Evolutionary conservation across 2,797 vertebrate species (phyloP).

Genomic region (Coracias cyanogaster): DNA sequence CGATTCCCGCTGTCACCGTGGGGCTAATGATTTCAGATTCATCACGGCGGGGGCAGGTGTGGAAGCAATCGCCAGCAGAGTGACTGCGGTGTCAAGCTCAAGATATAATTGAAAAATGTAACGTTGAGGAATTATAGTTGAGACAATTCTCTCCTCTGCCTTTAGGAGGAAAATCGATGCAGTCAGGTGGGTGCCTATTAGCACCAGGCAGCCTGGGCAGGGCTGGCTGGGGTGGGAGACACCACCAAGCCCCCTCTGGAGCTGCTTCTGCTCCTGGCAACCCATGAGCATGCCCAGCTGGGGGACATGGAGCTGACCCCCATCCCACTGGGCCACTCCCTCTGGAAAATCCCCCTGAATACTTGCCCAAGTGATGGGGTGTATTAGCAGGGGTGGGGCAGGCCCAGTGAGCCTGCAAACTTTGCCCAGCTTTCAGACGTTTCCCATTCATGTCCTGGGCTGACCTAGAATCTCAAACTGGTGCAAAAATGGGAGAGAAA

Average conservation of each 20-base stretch:
- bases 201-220: not conserved
- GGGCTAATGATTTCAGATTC: constrained; percentile 58
- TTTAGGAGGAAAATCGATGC: constrained; percentile 69
- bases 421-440: not conserved
- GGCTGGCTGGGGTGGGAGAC: not conserved
- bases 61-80: constrained; percentile 45
- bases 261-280: not conserved
- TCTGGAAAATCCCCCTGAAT: not conserved
- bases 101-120: constrained; percentile 77
- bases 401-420: not conserved
- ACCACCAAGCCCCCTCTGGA: not conserved
- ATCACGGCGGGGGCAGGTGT: constrained; percentile 44
- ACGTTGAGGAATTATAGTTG: constrained; percentile 69
- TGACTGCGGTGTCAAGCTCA: constrained; percentile 65
- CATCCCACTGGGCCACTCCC: accelerated
- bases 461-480: not conserved
- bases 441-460: accelerated
- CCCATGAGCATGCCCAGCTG: accelerated
- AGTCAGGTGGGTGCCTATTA: constrained; percentile 51
- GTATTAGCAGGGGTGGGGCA: not conserved
- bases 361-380: not conserved
- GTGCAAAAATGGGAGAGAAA: not conserved
- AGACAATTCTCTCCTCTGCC: constrained; percentile 60
- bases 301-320: not conserved
- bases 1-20: not conserved